These are phyloP conservation scores for Ferrisia virgata DNA, from an alignment of 2,888 invertebrate species.

Conservation along the genomic window DNA sequence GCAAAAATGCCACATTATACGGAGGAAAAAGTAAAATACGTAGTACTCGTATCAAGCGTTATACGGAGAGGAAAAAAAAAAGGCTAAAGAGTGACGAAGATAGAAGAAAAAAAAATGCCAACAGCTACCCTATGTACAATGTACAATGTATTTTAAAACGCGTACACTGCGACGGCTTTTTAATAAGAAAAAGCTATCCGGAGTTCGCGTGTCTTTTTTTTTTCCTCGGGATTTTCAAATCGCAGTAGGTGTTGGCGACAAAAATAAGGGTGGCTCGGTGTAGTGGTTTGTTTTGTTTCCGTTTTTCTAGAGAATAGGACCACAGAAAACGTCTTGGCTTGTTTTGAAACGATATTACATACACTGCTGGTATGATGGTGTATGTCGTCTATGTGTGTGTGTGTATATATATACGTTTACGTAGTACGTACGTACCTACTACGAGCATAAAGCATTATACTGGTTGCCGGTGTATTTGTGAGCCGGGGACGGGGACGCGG, in stretches of 20 bases:
- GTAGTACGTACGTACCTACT: too few species aligned
- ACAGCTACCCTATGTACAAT: not conserved
- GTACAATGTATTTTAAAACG: not conserved
- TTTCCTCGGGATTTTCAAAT: constrained; percentile 23
- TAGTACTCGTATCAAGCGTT: too few species aligned
- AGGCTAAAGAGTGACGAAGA: not conserved
- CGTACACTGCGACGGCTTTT: not conserved
- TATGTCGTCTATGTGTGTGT: too few species aligned
- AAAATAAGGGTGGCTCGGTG: constrained; percentile 30
- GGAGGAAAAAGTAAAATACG: not conserved
- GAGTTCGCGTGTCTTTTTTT: not conserved
- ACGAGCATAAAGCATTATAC: constrained; percentile 34
- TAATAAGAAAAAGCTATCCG: constrained; percentile 15
- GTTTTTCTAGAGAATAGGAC: constrained; percentile 22
- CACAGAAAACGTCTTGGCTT: constrained; percentile 40
- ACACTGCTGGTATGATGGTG: constrained; percentile 22
- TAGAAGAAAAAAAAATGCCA: not conserved
- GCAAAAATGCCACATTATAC: not conserved
- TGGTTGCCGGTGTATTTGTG: too few species aligned
- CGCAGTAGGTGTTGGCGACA: constrained; percentile 28
- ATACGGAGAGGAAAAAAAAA: not conserved
- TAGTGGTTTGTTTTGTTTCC: constrained; percentile 35
- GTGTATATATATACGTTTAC: too few species aligned
- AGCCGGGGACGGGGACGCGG: too few species aligned
- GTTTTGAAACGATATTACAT: constrained; percentile 41